These are phyloP conservation scores for Atherinomorus stipes DNA, from an alignment of 2,113 vertebrate species.

Conservation along the genomic window DNA sequence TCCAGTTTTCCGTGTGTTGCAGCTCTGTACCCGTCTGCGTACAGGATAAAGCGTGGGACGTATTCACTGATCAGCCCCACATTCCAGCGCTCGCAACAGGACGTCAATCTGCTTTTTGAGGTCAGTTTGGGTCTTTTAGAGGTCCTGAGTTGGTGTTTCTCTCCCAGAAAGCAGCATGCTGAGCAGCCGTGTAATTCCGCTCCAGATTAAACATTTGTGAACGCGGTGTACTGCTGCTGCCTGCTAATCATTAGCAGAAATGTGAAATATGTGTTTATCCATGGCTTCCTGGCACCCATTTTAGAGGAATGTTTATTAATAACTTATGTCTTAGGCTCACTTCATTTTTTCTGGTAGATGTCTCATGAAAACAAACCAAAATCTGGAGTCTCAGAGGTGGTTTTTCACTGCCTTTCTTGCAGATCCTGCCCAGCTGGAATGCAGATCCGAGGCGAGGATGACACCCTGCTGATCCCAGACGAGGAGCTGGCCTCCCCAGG, in stretches of 20 bases:
- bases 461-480: conserved; percentile 85
- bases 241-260: conserved; percentile 31
- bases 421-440: conserved; percentile 92
- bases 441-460: conserved; percentile 79
- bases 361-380: too few relatives aligned
- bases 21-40: conserved; percentile 88
- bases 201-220: conserved; percentile 17
- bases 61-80: conserved; percentile 83
- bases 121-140: conserved; percentile 67
- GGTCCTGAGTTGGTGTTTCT: background rate
- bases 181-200: background rate
- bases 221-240: background rate
- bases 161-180: background rate
- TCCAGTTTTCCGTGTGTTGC: conserved; percentile 70
- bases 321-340: background rate
- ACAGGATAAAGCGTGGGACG: conserved; percentile 85
- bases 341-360: background rate
- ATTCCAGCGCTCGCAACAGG: conserved; percentile 88
- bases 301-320: background rate
- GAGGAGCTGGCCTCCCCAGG: conserved; percentile 90
- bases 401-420: background rate
- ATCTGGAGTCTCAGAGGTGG: too few relatives aligned
- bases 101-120: conserved; percentile 92
- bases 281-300: background rate
- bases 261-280: conserved; percentile 29